Percentiles rank a stretch among this genome's conserved stretches.
These are phyloP conservation scores for Pontoporia blainvillei DNA, from an alignment of 2,113 vertebrate genomes.

Conservation along the genomic window DNA sequence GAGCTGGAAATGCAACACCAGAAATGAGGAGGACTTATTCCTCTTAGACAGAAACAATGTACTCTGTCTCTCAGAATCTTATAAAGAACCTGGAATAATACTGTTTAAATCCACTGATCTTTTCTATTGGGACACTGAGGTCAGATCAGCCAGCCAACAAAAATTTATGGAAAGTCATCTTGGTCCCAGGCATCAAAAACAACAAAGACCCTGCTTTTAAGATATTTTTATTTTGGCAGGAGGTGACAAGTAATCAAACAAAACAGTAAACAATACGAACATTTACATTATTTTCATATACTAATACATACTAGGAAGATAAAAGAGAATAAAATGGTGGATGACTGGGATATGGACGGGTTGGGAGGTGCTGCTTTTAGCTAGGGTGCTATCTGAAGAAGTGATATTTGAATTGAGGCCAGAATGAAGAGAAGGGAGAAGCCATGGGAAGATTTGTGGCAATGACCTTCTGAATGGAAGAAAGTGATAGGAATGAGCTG, in stretches of 20 bases:
- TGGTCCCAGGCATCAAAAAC: neutral
- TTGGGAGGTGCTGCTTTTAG: too few relatives aligned
- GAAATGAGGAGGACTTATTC: neutral
- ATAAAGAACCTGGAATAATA: neutral
- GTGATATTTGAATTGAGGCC: too few relatives aligned
- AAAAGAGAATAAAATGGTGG: neutral
- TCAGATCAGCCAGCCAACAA: neutral
- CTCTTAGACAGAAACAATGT: neutral
- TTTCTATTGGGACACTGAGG: neutral
- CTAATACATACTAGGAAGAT: neutral
- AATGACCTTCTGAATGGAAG: neutral
- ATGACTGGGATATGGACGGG: too few relatives aligned
- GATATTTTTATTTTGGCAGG: neutral
- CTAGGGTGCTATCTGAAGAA: too few relatives aligned
- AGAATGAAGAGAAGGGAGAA: too few relatives aligned
- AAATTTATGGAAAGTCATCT: neutral
- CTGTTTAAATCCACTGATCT: neutral
- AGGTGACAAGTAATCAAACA: neutral
- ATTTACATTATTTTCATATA: neutral
- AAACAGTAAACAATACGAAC: neutral
- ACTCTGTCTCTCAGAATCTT: neutral
- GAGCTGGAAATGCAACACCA: neutral
- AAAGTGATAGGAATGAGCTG: neutral
- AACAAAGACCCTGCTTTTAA: neutral
- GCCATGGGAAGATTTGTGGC: neutral